Conservation (phyloP, 2,888 invertebrate species). For the Allophyes oxyacanthae region DNA sequence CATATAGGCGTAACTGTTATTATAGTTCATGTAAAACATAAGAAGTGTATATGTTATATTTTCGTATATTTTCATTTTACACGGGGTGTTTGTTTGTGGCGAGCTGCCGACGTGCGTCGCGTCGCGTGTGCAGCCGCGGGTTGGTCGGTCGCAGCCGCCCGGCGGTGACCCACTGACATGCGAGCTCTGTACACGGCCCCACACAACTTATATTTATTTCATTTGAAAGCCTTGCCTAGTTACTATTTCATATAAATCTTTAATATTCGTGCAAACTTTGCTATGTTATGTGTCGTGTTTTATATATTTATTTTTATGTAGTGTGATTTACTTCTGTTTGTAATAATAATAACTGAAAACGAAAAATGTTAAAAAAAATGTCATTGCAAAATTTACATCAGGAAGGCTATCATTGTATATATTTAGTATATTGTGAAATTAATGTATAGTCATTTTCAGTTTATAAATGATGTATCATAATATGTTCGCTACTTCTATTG, state of each 20-base stretch:
- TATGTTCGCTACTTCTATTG: slow-evolving; percentile 68
- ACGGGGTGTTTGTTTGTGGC: slow-evolving; percentile 51
- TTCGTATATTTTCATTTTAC: slow-evolving; percentile 81
- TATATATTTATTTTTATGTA: slow-evolving; percentile 85
- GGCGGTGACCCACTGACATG: slow-evolving; percentile 14
- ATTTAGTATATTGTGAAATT: slow-evolving; percentile 83
- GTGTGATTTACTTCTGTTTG: slow-evolving; percentile 87
- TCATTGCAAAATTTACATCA: slow-evolving; percentile 76
- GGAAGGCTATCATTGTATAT: slow-evolving; percentile 81
- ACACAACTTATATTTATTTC: slow-evolving; percentile 75
- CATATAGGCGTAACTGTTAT: slow-evolving; percentile 86
- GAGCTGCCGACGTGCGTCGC: slow-evolving; percentile 19
- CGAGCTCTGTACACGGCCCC: slow-evolving; percentile 59
- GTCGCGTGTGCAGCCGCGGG: slow-evolving; percentile 12
- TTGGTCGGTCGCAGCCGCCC: slow-evolving; percentile 13
- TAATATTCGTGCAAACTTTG: slow-evolving; percentile 78
- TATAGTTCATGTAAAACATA: slow-evolving; percentile 87
- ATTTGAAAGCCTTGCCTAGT: slow-evolving; percentile 80
- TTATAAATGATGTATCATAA: slow-evolving; percentile 72
- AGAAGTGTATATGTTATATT: slow-evolving; percentile 87
- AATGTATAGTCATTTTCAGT: slow-evolving; percentile 80
- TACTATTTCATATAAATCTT: slow-evolving; percentile 76
- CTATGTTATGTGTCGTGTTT: slow-evolving; percentile 85
- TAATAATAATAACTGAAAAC: slow-evolving; percentile 84
- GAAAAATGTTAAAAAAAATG: slow-evolving; percentile 80